A percentile compares a stretch with the other conserved stretches of the same genome.
phyloP scores from a whole-genome alignment of 2,888 invertebrate genomes.

The Eupithecia pulchellata region DNA sequence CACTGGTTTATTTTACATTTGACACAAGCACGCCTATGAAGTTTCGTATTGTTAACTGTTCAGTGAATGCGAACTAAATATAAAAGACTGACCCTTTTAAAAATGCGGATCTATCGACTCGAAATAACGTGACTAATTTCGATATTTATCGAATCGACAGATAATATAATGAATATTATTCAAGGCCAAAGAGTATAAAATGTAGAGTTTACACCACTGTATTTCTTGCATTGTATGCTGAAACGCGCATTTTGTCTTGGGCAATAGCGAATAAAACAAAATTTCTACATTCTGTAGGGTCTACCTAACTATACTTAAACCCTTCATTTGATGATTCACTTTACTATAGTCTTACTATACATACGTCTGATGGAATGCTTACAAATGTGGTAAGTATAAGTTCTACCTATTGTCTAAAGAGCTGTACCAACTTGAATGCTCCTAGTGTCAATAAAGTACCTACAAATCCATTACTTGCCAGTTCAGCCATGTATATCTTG shows the following conservation, averaged over 20 bases:
- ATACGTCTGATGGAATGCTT: neutral
- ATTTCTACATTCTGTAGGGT: neutral
- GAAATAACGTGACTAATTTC: neutral
- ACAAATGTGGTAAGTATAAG: no score
- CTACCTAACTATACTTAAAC: neutral
- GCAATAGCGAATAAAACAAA: neutral
- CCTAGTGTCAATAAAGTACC: constrained; percentile 40
- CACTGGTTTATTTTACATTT: neutral
- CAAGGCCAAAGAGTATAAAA: neutral
- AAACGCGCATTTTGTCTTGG: neutral
- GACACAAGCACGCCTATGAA: neutral
- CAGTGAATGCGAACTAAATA: neutral
- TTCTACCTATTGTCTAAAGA: neutral
- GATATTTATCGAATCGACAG: neutral
- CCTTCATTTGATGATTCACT: neutral
- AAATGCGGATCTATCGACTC: neutral
- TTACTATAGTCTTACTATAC: neutral
- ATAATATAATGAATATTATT: neutral
- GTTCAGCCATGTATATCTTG: constrained; percentile 11
- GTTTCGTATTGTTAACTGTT: neutral
- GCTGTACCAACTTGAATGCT: neutral
- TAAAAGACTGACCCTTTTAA: neutral
- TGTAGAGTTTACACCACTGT: neutral
- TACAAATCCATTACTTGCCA: constrained; percentile 12
- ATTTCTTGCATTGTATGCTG: neutral